Percentiles rank a stretch among this genome's conserved stretches.
Evolutionary conservation across 1,140 invertebrate genomes (phyloP).

Genomic region (Heliconius eleuchia): DNA sequence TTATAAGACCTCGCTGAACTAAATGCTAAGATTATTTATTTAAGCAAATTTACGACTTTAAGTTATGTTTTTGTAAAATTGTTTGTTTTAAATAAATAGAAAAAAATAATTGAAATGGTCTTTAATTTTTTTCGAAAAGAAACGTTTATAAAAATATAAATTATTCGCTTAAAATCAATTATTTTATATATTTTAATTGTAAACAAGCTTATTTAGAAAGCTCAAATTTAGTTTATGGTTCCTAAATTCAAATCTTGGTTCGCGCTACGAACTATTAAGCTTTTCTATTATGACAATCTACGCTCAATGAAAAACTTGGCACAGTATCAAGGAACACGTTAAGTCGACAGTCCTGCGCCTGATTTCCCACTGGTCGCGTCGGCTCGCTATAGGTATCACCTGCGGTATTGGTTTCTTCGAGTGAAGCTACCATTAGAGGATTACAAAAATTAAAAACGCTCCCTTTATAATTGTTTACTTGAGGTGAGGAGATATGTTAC

Average conservation of each 20-base stretch:
- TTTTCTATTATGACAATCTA: slow-evolving; percentile 8
- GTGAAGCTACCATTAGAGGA: background rate
- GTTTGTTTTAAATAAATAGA: background rate
- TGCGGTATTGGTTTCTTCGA: slow-evolving; percentile 2
- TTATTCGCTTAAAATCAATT: too few relatives aligned
- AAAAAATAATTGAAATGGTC: too few relatives aligned
- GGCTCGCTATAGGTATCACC: slow-evolving; percentile 10
- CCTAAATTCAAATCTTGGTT: background rate
- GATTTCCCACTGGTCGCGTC: slow-evolving; percentile 12
- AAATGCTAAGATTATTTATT: background rate
- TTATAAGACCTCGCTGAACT: background rate
- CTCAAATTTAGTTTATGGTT: background rate
- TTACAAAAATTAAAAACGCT: background rate
- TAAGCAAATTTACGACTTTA: background rate
- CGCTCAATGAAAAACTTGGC: slow-evolving; percentile 13
- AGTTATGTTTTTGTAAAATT: background rate
- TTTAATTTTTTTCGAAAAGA: too few relatives aligned
- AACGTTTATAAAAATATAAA: too few relatives aligned
- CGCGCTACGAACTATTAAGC: background rate
- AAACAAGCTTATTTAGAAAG: background rate
- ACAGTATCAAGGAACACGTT: slow-evolving; percentile 13
- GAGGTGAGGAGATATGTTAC: too few relatives aligned
- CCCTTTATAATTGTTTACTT: background rate
- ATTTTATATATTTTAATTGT: too few relatives aligned
- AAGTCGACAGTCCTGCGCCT: slow-evolving; percentile 12